Base-by-base conservation (phyloP, 2,797 vertebrate genomes). In the Lepus oiostolus region DNA sequence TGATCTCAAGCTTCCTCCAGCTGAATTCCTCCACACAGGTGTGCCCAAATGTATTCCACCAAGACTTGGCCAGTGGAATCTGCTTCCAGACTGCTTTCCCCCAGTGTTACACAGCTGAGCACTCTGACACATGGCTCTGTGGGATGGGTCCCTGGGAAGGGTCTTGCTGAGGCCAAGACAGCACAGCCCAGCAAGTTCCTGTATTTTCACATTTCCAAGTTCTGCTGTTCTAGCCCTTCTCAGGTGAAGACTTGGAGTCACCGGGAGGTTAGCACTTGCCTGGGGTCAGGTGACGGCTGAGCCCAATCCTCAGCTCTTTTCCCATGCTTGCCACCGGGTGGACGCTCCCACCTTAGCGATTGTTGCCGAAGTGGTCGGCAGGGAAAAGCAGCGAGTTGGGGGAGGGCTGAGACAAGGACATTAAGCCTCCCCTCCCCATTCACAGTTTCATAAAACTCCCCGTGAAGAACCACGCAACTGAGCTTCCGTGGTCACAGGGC, bases 281-380 rank as follows among this genome's bases (percentile, higher is more conserved):
- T 22, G 7, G 26, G 4, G 0, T 50, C 58, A 35, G 80, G 35
- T 0, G 22, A 38, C 4, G 28, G 16, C 19, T 13, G 74, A 79
- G 68, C 17, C n/a, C 54, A 11, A 58, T 17, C 12, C 19, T 58
- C 54, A 58, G 3, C 58, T 60, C 11, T 70, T 65, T 47, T 35
- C 42, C 54, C n/a, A 7, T 0, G 7, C 7, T 26, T 8, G 1
- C 3, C 2, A 54, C 30, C n/a, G n/a, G 3, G 32, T 3, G 7
- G 26, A 75, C 50, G 21, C 5, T 2, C 21, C 1, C 9, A n/a
- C n/a, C 5, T 21, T 19, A 12, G 24, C 14, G 35, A 22, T 9
- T 35, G 22, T 42, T 71, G 87, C 76, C 70, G 42, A 75, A 62
- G n/a, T 0, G 1, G 26, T 19, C 67, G 21, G 12, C 2, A 2